A percentile compares a stretch with the other conserved stretches of the same genome.
phyloP scores from a whole-genome alignment of 2,113 vertebrate genomes.

The Paratilapia polleni region DNA sequence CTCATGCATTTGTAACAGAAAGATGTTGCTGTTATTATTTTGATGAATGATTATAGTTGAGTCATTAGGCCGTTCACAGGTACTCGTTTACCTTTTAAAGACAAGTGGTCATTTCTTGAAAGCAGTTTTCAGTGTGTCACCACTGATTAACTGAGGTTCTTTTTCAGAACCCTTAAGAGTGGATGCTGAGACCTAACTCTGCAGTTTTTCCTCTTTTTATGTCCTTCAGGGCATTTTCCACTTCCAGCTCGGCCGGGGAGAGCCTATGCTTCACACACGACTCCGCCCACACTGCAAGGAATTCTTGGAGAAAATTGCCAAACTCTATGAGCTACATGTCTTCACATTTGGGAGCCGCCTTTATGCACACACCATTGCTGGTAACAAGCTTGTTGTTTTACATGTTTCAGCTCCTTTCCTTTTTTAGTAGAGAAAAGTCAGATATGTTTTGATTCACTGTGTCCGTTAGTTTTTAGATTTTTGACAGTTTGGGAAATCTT shows the following conservation, averaged over 20 bases:
- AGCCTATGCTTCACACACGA: conserved; percentile 97
- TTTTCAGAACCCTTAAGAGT: not conserved
- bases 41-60: too few relatives aligned
- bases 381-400: conserved; percentile 69
- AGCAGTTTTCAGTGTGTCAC: not conserved
- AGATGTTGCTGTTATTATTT: too few relatives aligned
- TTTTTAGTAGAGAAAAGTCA: too few relatives aligned
- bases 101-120: not conserved
- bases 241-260: conserved; percentile 94
- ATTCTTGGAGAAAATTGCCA: conserved; percentile 95
- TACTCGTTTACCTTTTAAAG: not conserved
- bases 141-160: not conserved
- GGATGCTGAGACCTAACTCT: not conserved
- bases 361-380: conserved; percentile 98
- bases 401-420: not conserved
- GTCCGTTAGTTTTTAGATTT: not conserved
- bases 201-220: not conserved
- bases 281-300: conserved; percentile 95
- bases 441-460: not conserved
- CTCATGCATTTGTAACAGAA: not conserved
- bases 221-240: conserved; percentile 92
- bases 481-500: not conserved
- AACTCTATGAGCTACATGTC: conserved; percentile 94
- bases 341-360: conserved; percentile 98
- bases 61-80: too few relatives aligned